These are phyloP conservation scores for Harpagus bidentatus DNA, from an alignment of 2,113 vertebrate species.

Conservation along the genomic window DNA sequence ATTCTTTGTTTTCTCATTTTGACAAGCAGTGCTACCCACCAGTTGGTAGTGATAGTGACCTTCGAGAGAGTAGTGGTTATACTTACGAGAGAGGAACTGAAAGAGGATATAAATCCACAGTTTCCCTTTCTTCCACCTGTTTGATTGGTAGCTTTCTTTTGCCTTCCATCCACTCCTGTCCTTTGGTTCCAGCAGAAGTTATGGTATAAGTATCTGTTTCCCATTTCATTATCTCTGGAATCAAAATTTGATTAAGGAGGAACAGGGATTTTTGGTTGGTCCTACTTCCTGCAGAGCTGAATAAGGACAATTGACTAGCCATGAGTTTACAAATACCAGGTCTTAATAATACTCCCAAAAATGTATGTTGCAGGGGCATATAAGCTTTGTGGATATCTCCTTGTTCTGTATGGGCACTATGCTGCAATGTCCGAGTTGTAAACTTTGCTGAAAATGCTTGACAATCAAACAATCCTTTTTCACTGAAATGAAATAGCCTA, in stretches of 20 bases:
- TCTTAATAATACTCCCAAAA: neutral
- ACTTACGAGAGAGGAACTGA: neutral
- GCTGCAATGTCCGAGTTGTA: neutral
- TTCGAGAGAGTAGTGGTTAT: neutral
- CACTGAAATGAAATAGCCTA: neutral
- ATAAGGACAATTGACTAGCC: neutral
- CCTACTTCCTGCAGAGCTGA: neutral
- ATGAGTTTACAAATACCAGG: neutral
- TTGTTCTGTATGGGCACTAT: neutral
- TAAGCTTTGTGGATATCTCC: neutral
- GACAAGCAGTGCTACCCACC: neutral
- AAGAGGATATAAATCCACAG: neutral
- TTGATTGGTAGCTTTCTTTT: neutral
- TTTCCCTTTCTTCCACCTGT: neutral
- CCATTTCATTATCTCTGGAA: neutral
- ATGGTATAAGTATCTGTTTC: neutral
- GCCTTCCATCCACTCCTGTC: neutral
- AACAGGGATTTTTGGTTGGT: neutral
- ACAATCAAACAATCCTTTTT: neutral
- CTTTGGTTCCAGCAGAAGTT: neutral
- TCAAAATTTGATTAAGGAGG: neutral
- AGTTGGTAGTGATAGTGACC: neutral
- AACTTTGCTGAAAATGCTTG: neutral
- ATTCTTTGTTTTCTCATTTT: neutral
- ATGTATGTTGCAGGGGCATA: neutral